Evolutionary conservation across 2,113 vertebrate species (phyloP), one percentile per base, ranked within the genome.

Genomic region (Calonectris borealis): DNA sequence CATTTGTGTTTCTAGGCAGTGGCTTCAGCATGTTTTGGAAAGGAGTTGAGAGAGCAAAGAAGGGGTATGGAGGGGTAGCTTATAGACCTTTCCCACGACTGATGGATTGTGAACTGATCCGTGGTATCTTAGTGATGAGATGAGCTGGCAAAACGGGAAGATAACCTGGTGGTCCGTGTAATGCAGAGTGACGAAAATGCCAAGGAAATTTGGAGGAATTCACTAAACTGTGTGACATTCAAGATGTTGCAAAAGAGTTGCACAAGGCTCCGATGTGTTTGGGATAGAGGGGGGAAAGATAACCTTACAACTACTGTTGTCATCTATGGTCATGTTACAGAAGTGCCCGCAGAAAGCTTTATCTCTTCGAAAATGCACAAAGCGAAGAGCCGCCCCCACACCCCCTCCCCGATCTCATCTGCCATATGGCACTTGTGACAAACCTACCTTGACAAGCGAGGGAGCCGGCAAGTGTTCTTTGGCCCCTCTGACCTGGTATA

Each of bases 281-380:
- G 46, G 21, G 9, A 34, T 44, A 27, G 52, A 55, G 0, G 0
- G 1, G 10, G 25, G 32, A 25, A 64, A 83, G 31, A 54, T 71
- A 71, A 52, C 55, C 29, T 84, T 64, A 60, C 25, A 55, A 22
- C 14, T 79, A 52, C 81, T 44, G 12, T 38, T 84, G 65, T 94
- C 77, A 36, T 44, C 38, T 66, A 0, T 19, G 83, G 22, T 55
- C 60, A 4, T 15, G 34, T 79, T 71, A 79, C 44, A 76, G 64
- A 91, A 84, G 57, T 48, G 72, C 24, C 36, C 0, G 4, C 40
- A 87, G 61, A 93, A 70, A 68, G 73, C 61, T 93, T 84, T 93
- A 65, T 44, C 66, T 83, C 66, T 84, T 89, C 3, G 2, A 58
- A 84, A 60, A n/a, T 6, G 3, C 13, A 26, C 9, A 40, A 31